phyloP scores from a whole-genome alignment of 1,140 invertebrate genomes.

The Nephotettix cincticeps region DNA sequence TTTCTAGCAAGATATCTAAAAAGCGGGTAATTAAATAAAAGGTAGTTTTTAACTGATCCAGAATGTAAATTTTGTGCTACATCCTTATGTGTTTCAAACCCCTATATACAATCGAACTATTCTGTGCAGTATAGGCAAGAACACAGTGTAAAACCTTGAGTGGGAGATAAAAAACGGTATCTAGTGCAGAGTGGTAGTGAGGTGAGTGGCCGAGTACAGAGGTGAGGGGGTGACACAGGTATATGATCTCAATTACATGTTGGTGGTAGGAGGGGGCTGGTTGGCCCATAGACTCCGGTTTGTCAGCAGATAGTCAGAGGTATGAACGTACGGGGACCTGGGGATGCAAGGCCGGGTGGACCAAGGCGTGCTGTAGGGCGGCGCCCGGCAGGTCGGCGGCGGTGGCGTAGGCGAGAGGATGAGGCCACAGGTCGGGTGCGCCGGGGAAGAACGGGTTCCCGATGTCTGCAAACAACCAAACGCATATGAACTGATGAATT shows the following conservation, averaged over 20 bases:
- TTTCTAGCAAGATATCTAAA: too few species aligned
- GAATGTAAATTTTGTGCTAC: too few species aligned
- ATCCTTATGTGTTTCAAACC: too few species aligned
- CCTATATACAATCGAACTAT: too few species aligned
- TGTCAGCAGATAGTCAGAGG: conserved; percentile 94
- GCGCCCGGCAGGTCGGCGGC: conserved; percentile 79
- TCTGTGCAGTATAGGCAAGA: too few species aligned
- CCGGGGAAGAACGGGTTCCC: conserved; percentile 92
- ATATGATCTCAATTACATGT: conserved; percentile 39
- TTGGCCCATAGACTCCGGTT: conserved; percentile 39
- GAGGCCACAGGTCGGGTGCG: conserved; percentile 89
- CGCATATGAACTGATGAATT: too few species aligned
- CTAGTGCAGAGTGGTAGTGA: conserved; percentile 6
- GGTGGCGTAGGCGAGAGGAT: conserved; percentile 83
- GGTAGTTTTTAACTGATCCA: too few species aligned
- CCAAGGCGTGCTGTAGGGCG: conserved; percentile 82
- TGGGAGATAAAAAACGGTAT: too few species aligned
- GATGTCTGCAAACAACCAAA: conserved; percentile 76
- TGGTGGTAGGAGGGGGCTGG: conserved; percentile 39
- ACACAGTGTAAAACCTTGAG: too few species aligned
- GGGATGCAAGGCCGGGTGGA: conserved; percentile 94
- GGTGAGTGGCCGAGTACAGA: conserved; percentile 8
- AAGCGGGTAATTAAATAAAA: too few species aligned
- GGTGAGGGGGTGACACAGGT: conserved; percentile 17
- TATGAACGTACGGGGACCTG: conserved; percentile 95